These are phyloP conservation scores for Prunella strophiata DNA, from an alignment of 2,797 vertebrate species.

Conservation along the genomic window DNA sequence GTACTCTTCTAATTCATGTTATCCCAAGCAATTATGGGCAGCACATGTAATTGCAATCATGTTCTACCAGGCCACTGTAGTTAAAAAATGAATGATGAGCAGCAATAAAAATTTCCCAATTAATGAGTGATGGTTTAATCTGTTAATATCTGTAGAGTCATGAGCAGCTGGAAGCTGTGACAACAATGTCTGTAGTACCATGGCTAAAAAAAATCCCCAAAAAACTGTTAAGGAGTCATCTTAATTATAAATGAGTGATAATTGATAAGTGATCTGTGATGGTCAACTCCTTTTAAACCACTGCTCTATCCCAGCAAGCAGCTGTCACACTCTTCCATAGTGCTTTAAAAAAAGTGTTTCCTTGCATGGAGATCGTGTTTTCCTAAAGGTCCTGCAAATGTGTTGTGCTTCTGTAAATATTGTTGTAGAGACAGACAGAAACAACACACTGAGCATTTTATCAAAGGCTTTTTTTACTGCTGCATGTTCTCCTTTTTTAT, in stretches of 20 bases:
- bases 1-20: accelerated
- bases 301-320: not conserved
- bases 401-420: not conserved
- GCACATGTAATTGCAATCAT: not conserved
- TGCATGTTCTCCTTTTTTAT: not conserved
- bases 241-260: not conserved
- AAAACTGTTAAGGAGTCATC: not conserved
- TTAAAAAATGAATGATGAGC: not conserved
- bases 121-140: not conserved
- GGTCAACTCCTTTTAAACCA: not conserved
- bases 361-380: not conserved
- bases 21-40: not conserved
- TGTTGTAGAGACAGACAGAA: not conserved
- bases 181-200: accelerated
- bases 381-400: not conserved
- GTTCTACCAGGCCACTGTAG: not conserved
- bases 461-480: not conserved
- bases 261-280: not conserved
- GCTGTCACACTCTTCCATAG: not conserved
- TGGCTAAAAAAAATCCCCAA: accelerated
- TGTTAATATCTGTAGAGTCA: not conserved
- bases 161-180: not conserved
- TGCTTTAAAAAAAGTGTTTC: not conserved
- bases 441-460: not conserved
- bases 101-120: not conserved